Evolutionary conservation across 2,888 invertebrate genomes (phyloP), one percentile per base, ranked within the genome.

Genomic region (Napeogenes sylphis): DNA sequence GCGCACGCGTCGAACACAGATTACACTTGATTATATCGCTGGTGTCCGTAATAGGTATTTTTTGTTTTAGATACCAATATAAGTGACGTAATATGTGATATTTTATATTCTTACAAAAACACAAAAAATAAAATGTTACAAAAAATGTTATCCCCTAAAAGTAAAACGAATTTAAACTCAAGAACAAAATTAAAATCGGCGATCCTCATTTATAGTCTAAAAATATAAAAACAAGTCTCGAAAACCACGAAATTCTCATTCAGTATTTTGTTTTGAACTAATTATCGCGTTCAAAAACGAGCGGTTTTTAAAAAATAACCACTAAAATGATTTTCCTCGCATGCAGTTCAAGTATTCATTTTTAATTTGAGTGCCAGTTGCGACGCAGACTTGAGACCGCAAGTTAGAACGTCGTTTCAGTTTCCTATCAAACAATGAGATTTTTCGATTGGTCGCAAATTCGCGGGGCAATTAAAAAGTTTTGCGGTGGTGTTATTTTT

Each of bases 381-480:
- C 75, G 70, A 81, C 82, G 80, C 79, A 78, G 76, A 84, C 80
- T 81, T 78, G 74, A 73, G 74, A 73, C 71, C 68, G 70, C 79
- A 85, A 83, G 76, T 85, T 80, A 76, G 51, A 51, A 51, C 51
- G 21, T 8, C 70, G 65, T 63, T 68, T 70, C 71, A 83, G 80
- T 84, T 80, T 75, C 75, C 79, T 82, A 80, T 81, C 82, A 82
- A 87, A 87, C 87, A 85, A 85, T 82, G 79, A 79, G 76, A 74
- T 81, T 81, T 85, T 86, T 83, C 80, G 84, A 86, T 82, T 79
- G 83, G 83, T 81, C 81, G 81, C 80, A 76, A 82, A 83, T 83
- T 84, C 77, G 77, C 75, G 79, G 75, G 81, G 82, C 87, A 87
- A 89, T 89, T 88, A 87, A 89, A 86, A 89, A 86, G 85, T 88